Base-by-base conservation (phyloP, 2,113 vertebrate genomes). In the Macroglossus sobrinus region DNA sequence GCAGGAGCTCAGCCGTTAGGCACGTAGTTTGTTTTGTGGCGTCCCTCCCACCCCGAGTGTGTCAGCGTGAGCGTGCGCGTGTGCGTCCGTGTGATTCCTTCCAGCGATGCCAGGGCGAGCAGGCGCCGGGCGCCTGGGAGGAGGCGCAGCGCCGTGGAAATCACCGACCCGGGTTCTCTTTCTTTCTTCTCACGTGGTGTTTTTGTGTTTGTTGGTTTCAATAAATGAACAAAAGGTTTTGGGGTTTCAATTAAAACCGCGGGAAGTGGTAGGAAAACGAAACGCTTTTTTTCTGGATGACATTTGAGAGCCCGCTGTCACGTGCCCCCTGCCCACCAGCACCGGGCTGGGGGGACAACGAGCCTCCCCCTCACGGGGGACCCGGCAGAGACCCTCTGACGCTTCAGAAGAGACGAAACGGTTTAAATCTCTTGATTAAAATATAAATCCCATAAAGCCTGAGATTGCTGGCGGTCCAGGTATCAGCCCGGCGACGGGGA, bases 301-400 rank as follows among this genome's bases (percentile, higher is more conserved):
- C 18, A 35, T 40, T 22, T 28, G 74, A 12, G 33, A 28, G 72
- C 18, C 63, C 43, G 18, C 45, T 12, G 4, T 86, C 16, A 4
- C 26, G 68, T 3, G 4, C 72, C 74, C 26, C 28, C 35, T 40
- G 3, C 18, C 38, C 81, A 3, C 55, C 53, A 50, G 47, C 47
- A 50, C 47, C 47, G 14, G 47, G 12, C 7, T 13, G 12, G 12
- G 47, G 47, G 4, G 47, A 15, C 13, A 50, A 50, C 47, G 47
- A 50, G 47, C 47, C 47, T 50, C 38, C 21, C 8, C 66, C 24
- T 2, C 30, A 11, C 43, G 33, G 0, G 4, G 28, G 9, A 6
- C 47, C 2, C 33, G 0, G 1, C 0, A 0, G 15, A 40, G 21
- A 0, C 1, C 47, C 38, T 9, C 24, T 2, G 15, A 21, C 10